Conservation (phyloP, 2,113 vertebrate genomes). For the Sarotherodon lohbergeri region DNA sequence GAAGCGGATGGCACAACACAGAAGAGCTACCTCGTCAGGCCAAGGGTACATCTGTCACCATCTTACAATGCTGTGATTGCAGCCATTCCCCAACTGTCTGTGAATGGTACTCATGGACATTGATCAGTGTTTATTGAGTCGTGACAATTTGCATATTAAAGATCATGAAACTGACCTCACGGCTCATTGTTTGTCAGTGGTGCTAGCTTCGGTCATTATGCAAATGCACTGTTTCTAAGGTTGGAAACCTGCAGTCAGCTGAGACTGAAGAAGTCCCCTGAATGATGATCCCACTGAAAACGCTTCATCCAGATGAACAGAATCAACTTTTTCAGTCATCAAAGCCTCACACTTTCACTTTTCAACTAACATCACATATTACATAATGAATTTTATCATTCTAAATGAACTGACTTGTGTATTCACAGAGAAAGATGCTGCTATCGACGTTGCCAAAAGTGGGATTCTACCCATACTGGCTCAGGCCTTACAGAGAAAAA, state of each 20-base stretch:
- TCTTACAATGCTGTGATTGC: neutral
- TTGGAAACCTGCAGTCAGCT: neutral
- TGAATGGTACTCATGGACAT: accelerated
- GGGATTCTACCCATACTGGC: slow-evolving; percentile 73
- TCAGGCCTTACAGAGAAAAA: slow-evolving; percentile 67
- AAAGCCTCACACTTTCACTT: neutral
- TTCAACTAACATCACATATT: neutral
- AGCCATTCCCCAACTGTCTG: neutral
- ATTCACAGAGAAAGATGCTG: slow-evolving; percentile 73
- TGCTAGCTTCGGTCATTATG: neutral
- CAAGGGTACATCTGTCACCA: neutral
- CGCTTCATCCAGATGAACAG: neutral
- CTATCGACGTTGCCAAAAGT: slow-evolving; percentile 64
- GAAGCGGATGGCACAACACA: accelerated
- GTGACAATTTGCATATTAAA: neutral
- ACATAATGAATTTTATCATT: neutral
- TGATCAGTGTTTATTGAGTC: neutral
- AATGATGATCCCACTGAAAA: neutral
- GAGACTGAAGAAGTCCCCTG: neutral
- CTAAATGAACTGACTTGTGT: neutral
- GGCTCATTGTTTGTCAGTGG: neutral
- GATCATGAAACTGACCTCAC: neutral
- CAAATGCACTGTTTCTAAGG: neutral
- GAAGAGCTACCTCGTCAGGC: neutral
- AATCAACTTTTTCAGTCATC: neutral